These are phyloP conservation scores for Nansenia antarctica DNA, from an alignment of 2,113 vertebrate genomes.

Conservation along the genomic window DNA sequence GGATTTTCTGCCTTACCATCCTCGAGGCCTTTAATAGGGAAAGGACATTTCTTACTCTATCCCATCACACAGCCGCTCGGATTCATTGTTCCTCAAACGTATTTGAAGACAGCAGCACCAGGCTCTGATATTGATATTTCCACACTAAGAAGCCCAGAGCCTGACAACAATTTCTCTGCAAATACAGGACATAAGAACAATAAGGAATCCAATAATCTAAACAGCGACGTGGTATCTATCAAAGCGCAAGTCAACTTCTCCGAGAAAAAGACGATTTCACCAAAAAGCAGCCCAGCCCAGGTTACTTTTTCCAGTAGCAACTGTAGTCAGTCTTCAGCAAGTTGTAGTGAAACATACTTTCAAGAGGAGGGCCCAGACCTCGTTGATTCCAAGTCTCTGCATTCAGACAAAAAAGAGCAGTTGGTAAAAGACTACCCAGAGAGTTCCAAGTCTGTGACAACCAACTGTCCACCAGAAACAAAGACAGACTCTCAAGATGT, in stretches of 20 bases:
- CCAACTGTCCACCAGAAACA: constrained; percentile 68
- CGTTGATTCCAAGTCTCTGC: constrained; percentile 63
- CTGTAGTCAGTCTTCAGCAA: constrained; percentile 58
- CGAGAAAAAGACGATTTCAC: constrained; percentile 61
- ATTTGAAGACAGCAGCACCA: constrained; percentile 74
- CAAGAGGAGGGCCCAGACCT: constrained; percentile 56
- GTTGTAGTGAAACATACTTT: constrained; percentile 65
- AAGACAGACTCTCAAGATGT: constrained; percentile 81
- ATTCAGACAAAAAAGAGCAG: constrained; percentile 71
- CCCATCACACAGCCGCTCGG: constrained; percentile 95
- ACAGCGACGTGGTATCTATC: constrained; percentile 47
- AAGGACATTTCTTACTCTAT: constrained; percentile 93
- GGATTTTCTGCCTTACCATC: constrained; percentile 80
- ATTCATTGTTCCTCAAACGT: constrained; percentile 92
- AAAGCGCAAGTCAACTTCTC: constrained; percentile 52
- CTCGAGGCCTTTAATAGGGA: constrained; percentile 89
- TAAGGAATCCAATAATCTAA: constrained; percentile 39
- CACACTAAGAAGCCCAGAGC: constrained; percentile 54
- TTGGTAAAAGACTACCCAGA: constrained; percentile 73
- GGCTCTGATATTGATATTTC: constrained; percentile 64
- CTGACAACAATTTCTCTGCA: constrained; percentile 57
- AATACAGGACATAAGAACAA: constrained; percentile 59
- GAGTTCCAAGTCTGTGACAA: constrained; percentile 62
- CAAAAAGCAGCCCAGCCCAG: constrained; percentile 62
- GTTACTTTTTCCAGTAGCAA: constrained; percentile 51